Base-by-base conservation (phyloP, 1,140 invertebrate genomes). In the Rhizoglyphus robini region DNA sequence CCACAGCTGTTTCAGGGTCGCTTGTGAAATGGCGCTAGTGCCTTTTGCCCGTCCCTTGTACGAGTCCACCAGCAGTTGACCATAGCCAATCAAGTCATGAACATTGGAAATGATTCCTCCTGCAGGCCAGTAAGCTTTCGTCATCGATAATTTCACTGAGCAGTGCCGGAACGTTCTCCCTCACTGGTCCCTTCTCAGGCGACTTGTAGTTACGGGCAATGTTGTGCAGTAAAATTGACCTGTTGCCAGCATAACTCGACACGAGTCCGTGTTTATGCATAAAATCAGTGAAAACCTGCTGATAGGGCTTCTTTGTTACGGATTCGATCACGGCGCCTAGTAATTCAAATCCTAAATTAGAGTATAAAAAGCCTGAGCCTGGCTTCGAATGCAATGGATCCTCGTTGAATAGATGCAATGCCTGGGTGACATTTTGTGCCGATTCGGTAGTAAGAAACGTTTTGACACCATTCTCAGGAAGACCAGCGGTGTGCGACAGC, bases 251-350 rank as follows among this genome's bases (percentile, higher is more conserved):
- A 23, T 36, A 15, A 13, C 2, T 27, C 23, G 11, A 13, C 25
- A 1, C 11, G 18, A 27, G 36, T 61, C 2, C 59, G 29, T 18
- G 36, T 20, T 29, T 2, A 20, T 23, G 32, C 59, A 61, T 61
- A 25, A 30, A 58, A 29, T 61, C 59, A 18, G 23, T 27, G 11
- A 61, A 23, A 18, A 61, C 18, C 18, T n/a, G 4, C 15, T 61
- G n/a, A 29, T 61, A 61, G n/a, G n/a, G 1, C 2, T 25, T 27
- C 23, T 61, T 61, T 25, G 13, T 25, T 2, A 61, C 25, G 11
- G 59, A 36, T 29, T 61, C 59, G 27, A 61, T 32, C 2, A 61
- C 36, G 18, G 59, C 59, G 18, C 59, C 59, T 25, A 61, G 31
- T 32, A 61, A 46, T 36, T 30, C 13, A 27, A 27, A 61, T 18